Conservation (phyloP, 2,888 invertebrate genomes). For the Polydrusus tereticollis region DNA sequence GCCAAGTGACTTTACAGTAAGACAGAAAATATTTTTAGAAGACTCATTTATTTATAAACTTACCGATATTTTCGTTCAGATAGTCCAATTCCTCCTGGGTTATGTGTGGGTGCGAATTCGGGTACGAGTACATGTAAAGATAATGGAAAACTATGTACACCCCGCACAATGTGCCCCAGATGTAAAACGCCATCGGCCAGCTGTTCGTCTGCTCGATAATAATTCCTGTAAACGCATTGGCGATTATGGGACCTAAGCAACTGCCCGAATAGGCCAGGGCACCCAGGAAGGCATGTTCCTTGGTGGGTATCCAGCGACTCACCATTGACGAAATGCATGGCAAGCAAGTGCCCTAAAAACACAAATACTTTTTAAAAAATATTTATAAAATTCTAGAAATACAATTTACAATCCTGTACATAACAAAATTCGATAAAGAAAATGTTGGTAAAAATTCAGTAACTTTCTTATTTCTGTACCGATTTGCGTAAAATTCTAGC, state of each 20-base stretch:
- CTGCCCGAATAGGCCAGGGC: constrained; percentile 84
- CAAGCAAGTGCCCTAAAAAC: constrained; percentile 77
- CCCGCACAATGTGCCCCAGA: background rate
- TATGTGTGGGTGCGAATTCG: constrained; percentile 68
- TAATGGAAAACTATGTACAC: constrained; percentile 14
- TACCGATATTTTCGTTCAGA: constrained; percentile 32
- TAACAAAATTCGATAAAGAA: too few relatives aligned
- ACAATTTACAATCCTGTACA: too few relatives aligned
- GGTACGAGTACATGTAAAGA: constrained; percentile 67
- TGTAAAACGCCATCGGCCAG: constrained; percentile 67
- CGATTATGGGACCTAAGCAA: constrained; percentile 76
- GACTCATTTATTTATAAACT: background rate
- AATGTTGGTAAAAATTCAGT: too few relatives aligned
- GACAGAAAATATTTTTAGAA: background rate
- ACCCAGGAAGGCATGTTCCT: constrained; percentile 81
- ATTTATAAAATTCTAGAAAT: too few relatives aligned
- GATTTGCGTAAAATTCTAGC: too few relatives aligned
- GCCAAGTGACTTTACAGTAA: too few relatives aligned
- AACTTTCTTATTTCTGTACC: too few relatives aligned
- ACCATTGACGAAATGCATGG: constrained; percentile 68
- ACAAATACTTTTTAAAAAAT: too few relatives aligned
- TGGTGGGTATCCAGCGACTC: constrained; percentile 83
- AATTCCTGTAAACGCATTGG: constrained; percentile 76
- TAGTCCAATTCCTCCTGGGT: constrained; percentile 41
- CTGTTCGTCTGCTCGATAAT: constrained; percentile 74